These are phyloP conservation scores for Empidonax alnorum DNA, from an alignment of 2,113 vertebrate species.

Conservation along the genomic window DNA sequence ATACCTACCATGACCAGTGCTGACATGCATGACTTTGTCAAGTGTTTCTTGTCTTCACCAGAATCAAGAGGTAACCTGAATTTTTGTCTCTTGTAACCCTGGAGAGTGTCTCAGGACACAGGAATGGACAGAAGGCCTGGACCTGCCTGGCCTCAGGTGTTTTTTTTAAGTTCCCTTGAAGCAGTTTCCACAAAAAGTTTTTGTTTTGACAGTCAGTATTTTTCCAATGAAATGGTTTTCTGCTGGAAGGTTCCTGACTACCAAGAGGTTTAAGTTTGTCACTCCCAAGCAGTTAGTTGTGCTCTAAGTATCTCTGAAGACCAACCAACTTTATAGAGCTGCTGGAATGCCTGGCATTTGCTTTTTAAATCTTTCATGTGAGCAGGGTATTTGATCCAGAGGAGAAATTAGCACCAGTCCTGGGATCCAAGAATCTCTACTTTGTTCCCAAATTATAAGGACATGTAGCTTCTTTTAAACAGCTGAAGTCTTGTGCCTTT, in stretches of 20 bases:
- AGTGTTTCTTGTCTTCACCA: neutral
- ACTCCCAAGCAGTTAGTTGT: neutral
- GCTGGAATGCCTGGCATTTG: neutral
- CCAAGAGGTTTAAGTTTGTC: neutral
- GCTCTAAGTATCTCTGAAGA: neutral
- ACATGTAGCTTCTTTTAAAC: neutral
- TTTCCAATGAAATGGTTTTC: neutral
- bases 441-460: neutral
- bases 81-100: neutral
- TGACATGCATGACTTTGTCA: neutral
- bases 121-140: neutral
- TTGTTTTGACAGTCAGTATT: neutral
- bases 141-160: neutral
- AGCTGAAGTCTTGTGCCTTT: neutral
- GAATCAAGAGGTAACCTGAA: neutral
- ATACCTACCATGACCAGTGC: neutral
- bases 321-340: neutral
- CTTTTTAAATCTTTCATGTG: neutral
- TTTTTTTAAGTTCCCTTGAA: neutral
- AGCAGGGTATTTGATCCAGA: neutral
- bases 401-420: constrained; percentile 9
- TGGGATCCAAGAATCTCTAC: neutral
- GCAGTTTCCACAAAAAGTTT: neutral
- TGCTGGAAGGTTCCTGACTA: neutral
- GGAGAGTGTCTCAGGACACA: neutral